Evolutionary conservation across 2,888 invertebrate genomes (phyloP).

Genomic region (Sinelater perroti): DNA sequence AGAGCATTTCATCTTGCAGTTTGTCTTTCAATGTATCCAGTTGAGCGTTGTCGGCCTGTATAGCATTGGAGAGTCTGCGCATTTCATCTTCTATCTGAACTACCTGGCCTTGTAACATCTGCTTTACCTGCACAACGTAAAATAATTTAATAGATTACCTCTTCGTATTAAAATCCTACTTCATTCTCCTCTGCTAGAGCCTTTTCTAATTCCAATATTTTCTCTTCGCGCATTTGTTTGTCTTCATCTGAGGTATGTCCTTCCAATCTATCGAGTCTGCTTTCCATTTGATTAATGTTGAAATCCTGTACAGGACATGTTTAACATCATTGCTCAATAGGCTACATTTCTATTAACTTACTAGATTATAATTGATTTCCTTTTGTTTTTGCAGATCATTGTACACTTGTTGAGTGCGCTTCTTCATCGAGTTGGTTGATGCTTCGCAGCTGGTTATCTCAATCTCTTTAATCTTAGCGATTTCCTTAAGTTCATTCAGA

Average conservation of each 20-base stretch:
- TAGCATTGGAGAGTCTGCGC: constrained; percentile 62
- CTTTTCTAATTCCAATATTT: constrained; percentile 62
- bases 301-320: constrained; percentile 51
- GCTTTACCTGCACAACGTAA: constrained; percentile 48
- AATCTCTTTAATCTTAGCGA: constrained; percentile 63
- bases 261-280: constrained; percentile 56
- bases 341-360: no score
- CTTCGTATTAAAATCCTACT: constrained; percentile 37
- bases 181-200: constrained; percentile 59
- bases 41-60: constrained; percentile 58
- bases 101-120: constrained; percentile 63
- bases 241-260: constrained; percentile 53
- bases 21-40: constrained; percentile 58
- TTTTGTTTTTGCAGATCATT: constrained; percentile 61
- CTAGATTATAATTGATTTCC: constrained; percentile 70
- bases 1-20: constrained; percentile 65
- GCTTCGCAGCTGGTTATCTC: constrained; percentile 62
- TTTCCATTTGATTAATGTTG: constrained; percentile 60
- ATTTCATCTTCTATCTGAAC: constrained; percentile 67
- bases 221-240: constrained; percentile 53
- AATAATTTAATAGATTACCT: not conserved
- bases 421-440: constrained; percentile 60
- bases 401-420: constrained; percentile 55
- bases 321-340: not conserved
- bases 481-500: constrained; percentile 60